Evolutionary conservation across 2,888 invertebrate species (phyloP).

Genomic region (Xestobium rufovillosum): DNA sequence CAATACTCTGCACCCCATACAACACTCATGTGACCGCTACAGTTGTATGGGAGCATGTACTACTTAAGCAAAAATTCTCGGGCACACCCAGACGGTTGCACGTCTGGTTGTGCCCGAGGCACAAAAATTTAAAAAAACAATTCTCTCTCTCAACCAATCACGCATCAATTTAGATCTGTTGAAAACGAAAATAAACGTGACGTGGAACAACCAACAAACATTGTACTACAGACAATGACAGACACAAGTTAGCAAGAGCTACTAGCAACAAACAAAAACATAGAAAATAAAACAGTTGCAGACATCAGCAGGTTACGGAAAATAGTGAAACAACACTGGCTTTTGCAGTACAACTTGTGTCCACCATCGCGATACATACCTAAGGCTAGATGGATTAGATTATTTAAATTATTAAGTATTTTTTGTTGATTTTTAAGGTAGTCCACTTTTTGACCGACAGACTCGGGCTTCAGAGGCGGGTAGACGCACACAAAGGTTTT

Average conservation of each 20-base stretch:
- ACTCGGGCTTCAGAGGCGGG: slow-evolving; percentile 47
- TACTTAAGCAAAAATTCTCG: slow-evolving; percentile 31
- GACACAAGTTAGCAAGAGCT: slow-evolving; percentile 45
- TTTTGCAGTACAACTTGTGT: slow-evolving; percentile 44
- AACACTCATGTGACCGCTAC: background rate
- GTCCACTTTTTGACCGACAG: slow-evolving; percentile 36
- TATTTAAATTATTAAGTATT: no score
- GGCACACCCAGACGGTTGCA: slow-evolving; percentile 10
- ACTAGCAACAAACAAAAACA: slow-evolving; percentile 34
- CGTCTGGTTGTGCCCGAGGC: background rate
- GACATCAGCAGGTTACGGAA: slow-evolving; percentile 4
- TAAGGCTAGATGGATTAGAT: slow-evolving; percentile 34
- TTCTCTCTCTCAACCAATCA: slow-evolving; percentile 25
- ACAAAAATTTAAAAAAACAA: no score
- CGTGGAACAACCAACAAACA: slow-evolving; percentile 30
- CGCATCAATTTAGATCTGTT: slow-evolving; percentile 19
- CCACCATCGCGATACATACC: slow-evolving; percentile 43
- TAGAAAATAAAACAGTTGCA: slow-evolving; percentile 21
- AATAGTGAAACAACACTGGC: slow-evolving; percentile 34
- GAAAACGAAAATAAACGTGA: slow-evolving; percentile 16
- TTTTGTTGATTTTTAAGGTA: no score
- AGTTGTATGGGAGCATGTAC: slow-evolving; percentile 29
- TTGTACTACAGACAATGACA: slow-evolving; percentile 44
- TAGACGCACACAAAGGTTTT: slow-evolving; percentile 85
- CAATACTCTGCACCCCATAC: slow-evolving; percentile 35